phyloP scores from a whole-genome alignment of 2,113 vertebrate genomes.

The Dicaeum eximium region DNA sequence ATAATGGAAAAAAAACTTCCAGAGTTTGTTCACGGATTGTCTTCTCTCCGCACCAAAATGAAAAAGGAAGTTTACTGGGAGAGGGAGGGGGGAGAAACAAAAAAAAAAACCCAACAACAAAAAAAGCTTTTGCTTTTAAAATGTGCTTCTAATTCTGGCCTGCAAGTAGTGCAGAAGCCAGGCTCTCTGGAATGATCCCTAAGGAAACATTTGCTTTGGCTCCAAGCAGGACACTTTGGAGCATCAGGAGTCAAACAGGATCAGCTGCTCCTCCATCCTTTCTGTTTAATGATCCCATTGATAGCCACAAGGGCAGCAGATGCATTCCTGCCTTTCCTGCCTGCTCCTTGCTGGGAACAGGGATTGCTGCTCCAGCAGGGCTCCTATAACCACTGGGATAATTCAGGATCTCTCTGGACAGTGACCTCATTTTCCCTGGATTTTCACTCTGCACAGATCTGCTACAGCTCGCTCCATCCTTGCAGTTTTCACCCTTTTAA shows the following conservation, averaged over 20 bases:
- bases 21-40: neutral
- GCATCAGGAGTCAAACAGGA: constrained; percentile 10
- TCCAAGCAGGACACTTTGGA: neutral
- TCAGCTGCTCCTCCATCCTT: neutral
- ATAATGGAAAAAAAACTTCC: neutral
- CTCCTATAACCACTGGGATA: fast-evolving
- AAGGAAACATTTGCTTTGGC: constrained; percentile 60
- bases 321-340: neutral
- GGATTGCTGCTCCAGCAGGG: too few relatives aligned
- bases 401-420: neutral
- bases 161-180: neutral
- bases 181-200: constrained; percentile 24
- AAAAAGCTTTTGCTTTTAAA: neutral
- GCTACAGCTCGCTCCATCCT: neutral
- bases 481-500: neutral
- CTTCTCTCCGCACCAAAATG: neutral
- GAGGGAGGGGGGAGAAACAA: fast-evolving
- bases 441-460: neutral
- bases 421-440: neutral
- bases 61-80: neutral
- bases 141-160: constrained; percentile 5
- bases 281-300: neutral
- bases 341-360: neutral
- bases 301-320: neutral
- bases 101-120: too few relatives aligned